phyloP scores from a whole-genome alignment of 2,113 vertebrate species.

The Hippocampus barbouri region DNA sequence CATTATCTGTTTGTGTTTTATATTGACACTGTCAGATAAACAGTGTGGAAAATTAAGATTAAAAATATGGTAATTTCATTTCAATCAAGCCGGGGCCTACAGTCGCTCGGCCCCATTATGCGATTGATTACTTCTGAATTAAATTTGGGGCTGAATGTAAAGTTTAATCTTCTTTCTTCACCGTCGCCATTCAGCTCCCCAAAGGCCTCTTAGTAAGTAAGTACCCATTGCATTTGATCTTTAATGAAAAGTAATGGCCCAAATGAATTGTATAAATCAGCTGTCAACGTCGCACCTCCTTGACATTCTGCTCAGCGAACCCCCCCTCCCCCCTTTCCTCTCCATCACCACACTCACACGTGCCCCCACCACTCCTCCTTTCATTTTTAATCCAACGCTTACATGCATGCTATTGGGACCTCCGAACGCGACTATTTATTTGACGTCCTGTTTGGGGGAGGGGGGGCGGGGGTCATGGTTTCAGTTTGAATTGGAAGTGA shows the following conservation, averaged over 20 bases:
- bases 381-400: slow-evolving; percentile 67
- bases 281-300: slow-evolving; percentile 91
- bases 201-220: slow-evolving; percentile 99
- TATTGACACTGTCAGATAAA: slow-evolving; percentile 99
- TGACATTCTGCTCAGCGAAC: slow-evolving; percentile 83
- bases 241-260: slow-evolving; percentile 99
- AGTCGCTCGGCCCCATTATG: slow-evolving; percentile 99
- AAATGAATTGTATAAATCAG: slow-evolving; percentile 99
- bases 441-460: background rate
- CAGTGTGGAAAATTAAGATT: slow-evolving; percentile 99
- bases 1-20: slow-evolving; percentile 99
- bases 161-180: slow-evolving; percentile 99
- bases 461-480: slow-evolving; percentile 62
- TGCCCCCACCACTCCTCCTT: slow-evolving; percentile 58
- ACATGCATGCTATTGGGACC: slow-evolving; percentile 43
- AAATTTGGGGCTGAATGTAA: slow-evolving; percentile 99
- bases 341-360: slow-evolving; percentile 18
- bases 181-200: slow-evolving; percentile 99
- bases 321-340: slow-evolving; percentile 25
- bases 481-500: slow-evolving; percentile 71
- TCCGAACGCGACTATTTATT: slow-evolving; percentile 6
- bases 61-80: slow-evolving; percentile 99
- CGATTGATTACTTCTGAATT: slow-evolving; percentile 99
- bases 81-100: slow-evolving; percentile 98
- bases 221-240: slow-evolving; percentile 99